These are phyloP conservation scores for Chlamydotis undulata DNA, from an alignment of 2,113 vertebrate species.

Conservation along the genomic window DNA sequence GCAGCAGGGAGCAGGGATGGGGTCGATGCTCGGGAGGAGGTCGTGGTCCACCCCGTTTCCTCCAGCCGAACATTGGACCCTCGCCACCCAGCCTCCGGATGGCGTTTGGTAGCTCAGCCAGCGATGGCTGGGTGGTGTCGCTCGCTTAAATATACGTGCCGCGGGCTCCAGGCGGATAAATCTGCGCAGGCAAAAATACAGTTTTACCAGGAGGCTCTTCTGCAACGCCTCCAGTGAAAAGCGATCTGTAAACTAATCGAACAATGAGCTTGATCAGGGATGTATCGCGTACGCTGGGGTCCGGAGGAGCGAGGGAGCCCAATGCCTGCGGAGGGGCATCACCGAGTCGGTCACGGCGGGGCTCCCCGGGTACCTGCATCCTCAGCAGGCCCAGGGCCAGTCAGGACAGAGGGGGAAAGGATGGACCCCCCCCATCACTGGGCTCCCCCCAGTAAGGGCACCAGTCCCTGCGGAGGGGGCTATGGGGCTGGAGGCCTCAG, in stretches of 20 bases:
- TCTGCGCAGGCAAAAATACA: not conserved
- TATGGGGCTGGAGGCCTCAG: accelerated
- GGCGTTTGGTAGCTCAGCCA: not conserved
- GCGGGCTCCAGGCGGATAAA: not conserved
- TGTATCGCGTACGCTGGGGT: accelerated
- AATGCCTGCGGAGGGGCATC: accelerated
- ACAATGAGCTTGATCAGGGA: not conserved
- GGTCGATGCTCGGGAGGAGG: not conserved
- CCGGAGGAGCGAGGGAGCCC: accelerated
- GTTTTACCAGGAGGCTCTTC: slow-evolving; percentile 13
- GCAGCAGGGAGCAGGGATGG: not conserved
- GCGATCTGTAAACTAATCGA: not conserved
- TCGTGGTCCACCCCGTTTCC: not conserved
- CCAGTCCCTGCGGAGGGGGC: too few relatives aligned
- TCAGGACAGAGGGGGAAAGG: not conserved
- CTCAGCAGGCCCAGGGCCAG: not conserved
- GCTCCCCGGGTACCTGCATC: not conserved
- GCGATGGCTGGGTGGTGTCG: not conserved
- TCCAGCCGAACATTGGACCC: not conserved
- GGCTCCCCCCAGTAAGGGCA: too few relatives aligned
- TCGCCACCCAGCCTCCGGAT: not conserved
- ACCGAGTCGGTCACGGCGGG: not conserved
- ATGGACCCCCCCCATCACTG: not conserved
- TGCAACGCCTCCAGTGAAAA: not conserved
- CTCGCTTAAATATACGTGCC: not conserved